These are phyloP conservation scores for Mirounga angustirostris DNA, from an alignment of 2,113 vertebrate genomes.

Conservation along the genomic window DNA sequence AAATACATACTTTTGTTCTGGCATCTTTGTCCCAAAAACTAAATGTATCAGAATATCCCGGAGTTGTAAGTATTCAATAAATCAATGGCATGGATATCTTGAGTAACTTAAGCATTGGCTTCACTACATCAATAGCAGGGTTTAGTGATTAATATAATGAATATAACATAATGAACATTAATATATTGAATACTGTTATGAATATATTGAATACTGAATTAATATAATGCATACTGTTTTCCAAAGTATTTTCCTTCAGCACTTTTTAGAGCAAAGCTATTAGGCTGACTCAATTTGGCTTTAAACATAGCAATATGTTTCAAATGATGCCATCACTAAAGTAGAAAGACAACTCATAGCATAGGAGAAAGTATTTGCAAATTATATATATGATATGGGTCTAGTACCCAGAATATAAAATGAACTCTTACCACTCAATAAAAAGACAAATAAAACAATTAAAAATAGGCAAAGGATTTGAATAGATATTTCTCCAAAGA, in stretches of 20 bases:
- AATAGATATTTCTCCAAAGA: neutral
- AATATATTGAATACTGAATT: conserved; percentile 78
- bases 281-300: conserved; percentile 96
- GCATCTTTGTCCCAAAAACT: conserved; percentile 98
- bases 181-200: neutral
- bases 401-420: neutral
- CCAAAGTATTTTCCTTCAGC: conserved; percentile 92
- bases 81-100: conserved; percentile 96
- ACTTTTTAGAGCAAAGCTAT: conserved; percentile 95
- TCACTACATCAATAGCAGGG: conserved; percentile 95
- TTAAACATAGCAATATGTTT: conserved; percentile 93
- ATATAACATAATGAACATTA: conserved; percentile 85
- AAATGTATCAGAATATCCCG: conserved; percentile 95
- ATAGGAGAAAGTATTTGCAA: neutral
- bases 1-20: conserved; percentile 96
- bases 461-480: neutral
- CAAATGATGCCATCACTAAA: neutral
- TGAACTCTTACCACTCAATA: neutral
- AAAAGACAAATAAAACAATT: neutral
- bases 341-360: neutral
- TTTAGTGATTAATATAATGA: conserved; percentile 96
- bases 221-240: conserved; percentile 92
- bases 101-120: conserved; percentile 94
- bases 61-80: conserved; percentile 94
- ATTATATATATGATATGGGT: neutral